Evolutionary conservation across 2,113 vertebrate genomes (phyloP), one percentile per base, ranked within the genome.

Genomic region (Atractosteus spatula): DNA sequence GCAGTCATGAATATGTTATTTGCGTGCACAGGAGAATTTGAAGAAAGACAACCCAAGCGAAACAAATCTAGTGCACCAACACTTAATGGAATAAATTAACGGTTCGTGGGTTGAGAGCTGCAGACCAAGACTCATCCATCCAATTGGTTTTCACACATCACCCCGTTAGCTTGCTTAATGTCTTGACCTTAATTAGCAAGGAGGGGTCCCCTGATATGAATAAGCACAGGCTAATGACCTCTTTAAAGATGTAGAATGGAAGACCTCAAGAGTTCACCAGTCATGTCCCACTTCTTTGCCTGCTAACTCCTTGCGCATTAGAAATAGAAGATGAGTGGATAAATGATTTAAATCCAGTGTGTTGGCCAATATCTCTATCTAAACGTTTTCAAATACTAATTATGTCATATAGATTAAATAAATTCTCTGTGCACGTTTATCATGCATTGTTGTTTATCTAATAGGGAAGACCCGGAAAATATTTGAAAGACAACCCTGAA

Each of bases 41-140:
- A n/a, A 69, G 70, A 47, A 7, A 43, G 63, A 64, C 69, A 62
- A 67, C 44, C 72, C 70, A 41, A 68, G 61, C 61, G 57, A 69
- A 71, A 41, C 41, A 43, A 74, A 59, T 42, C n/a, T 56, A 66
- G 47, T 44, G 13, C 70, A 55, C 71, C 74, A 70, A 72, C 71
- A 73, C 70, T 86, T 88, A 86, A 75, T 85, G 75, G 89, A 92
- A 93, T 94, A 90, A 91, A 90, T 94, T 91, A 91, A 85, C 78
- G 66, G 85, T 74, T 80, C 80, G 87, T 76, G 84, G 92, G 81
- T 69, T 68, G 74, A 75, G 66, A 68, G 56, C 87, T 85, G 84
- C 81, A 62, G 71, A 45, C 79, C 75, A 77, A 76, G 80, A 83
- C 89, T 86, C 89, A 84, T 83, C 76, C 84, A 79, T 76, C 88